phyloP scores from a whole-genome alignment of 2,113 vertebrate species.

The Todiramphus saurophagus region DNA sequence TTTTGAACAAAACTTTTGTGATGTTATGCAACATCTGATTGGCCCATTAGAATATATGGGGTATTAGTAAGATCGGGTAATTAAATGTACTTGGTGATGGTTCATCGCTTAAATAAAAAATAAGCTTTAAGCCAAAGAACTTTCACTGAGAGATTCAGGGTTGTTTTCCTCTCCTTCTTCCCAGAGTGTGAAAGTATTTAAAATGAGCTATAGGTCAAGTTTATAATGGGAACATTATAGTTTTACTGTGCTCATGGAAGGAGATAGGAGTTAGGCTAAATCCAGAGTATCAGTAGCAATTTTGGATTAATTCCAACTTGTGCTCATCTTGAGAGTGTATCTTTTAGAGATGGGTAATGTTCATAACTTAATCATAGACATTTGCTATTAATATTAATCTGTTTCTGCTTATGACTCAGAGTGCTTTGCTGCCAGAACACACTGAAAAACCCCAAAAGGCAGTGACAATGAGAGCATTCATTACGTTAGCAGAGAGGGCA shows the following conservation, averaged over 20 bases:
- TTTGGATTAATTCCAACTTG: not conserved
- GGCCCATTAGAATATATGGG: fast-evolving
- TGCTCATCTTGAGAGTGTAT: constrained; percentile 14
- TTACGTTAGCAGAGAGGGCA: not conserved
- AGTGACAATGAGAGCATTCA: not conserved
- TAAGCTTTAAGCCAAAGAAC: not conserved
- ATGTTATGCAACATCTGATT: not conserved
- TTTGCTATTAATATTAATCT: constrained; percentile 30
- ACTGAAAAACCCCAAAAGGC: not conserved
- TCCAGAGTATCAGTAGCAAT: not conserved
- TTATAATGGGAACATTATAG: not conserved
- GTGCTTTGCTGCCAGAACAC: constrained; percentile 1
- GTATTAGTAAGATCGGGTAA: not conserved
- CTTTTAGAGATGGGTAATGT: not conserved
- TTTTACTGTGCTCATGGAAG: not conserved
- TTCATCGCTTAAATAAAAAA: not conserved
- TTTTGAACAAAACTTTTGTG: not conserved
- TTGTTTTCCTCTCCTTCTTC: not conserved
- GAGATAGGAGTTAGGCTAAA: not conserved
- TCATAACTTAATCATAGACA: not conserved
- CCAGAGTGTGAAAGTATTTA: not conserved
- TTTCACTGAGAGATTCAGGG: not conserved
- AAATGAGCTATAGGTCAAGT: not conserved
- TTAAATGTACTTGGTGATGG: not conserved
- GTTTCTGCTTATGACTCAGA: constrained; percentile 37